Percentiles rank a stretch among this genome's conserved stretches.
Evolutionary conservation across 2,797 vertebrate species (phyloP).

Genomic region (Anguilla pacifica): DNA sequence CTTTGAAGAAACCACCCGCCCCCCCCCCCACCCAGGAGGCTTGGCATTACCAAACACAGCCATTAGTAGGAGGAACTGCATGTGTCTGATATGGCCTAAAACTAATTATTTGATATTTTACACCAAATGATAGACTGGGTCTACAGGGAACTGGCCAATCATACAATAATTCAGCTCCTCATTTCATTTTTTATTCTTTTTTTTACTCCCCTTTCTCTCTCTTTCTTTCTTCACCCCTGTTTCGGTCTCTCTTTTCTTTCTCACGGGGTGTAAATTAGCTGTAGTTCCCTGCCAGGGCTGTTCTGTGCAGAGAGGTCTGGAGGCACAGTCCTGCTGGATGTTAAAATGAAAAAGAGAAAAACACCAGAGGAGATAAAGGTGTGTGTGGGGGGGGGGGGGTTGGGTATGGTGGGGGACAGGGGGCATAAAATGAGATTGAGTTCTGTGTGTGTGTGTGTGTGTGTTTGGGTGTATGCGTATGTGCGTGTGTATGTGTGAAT

Average conservation of each 20-base stretch:
- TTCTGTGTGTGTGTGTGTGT: background rate
- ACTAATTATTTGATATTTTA: slow-evolving; percentile 99
- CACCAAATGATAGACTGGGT: slow-evolving; percentile 90
- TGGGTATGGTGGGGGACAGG: background rate
- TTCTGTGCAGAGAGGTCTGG: background rate
- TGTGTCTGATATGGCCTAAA: slow-evolving; percentile 97
- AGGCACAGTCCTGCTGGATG: background rate
- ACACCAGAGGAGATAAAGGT: background rate
- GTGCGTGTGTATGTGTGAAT: slow-evolving; percentile 48
- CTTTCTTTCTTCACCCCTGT: background rate
- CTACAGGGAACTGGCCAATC: slow-evolving; percentile 97
- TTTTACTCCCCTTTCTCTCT: slow-evolving; percentile 49
- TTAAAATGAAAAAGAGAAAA: background rate
- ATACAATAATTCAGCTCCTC: slow-evolving; percentile 98
- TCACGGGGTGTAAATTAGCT: slow-evolving; percentile 17
- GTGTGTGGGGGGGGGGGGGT: background rate
- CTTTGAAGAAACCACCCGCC: background rate
- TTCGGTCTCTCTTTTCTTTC: slow-evolving; percentile 45
- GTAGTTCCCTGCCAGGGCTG: background rate
- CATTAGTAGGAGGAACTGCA: slow-evolving; percentile 95
- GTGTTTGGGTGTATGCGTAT: background rate
- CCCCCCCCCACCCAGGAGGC: slow-evolving; percentile 62
- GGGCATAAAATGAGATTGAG: background rate
- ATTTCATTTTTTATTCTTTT: slow-evolving; percentile 98
- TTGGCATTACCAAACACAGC: slow-evolving; percentile 84